Evolutionary conservation across 2,888 invertebrate species (phyloP), one percentile per base, ranked within the genome.

Genomic region (Therioaphis trifolii): DNA sequence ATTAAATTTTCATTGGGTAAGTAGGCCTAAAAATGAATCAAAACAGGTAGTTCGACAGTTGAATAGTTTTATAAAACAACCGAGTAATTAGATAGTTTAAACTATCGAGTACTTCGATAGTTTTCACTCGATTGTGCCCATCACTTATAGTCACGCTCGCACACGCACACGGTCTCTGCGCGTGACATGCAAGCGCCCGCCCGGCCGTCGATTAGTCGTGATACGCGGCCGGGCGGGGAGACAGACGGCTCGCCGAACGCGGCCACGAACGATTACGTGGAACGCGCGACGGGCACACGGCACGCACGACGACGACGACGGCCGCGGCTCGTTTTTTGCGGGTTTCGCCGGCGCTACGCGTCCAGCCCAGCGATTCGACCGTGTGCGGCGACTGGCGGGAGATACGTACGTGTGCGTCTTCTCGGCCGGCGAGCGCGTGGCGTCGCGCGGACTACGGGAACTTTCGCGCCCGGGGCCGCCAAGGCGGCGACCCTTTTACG

Each of bases 191-290:
- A 7, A 7, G 35, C 35, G 35, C 4, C 18, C 15, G 24, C n/a
- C n/a, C n/a, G n/a, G n/a, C 21, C 24, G 21, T 18, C 5, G 29
- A 40, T n/a, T n/a, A n/a, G n/a, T n/a, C 11, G 49, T 71, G 12
- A 11, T 4, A 24, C n/a, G 24, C 18, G 29, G 15, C 29, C n/a
- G n/a, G 4, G 7, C 27, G 27, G 66, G 35, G n/a, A 4, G 46
- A 14, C 29, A 15, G 27, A 18, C 9, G 15, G 18, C 9, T 29
- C 15, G 15, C 63, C 24, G 74, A 82, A 82, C 82, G 74, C 82
- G 35, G 35, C 82, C 82, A 40, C 35, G 27, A 74, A 40, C 74
- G 82, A 11, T 82, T 74, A 63, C 63, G 27, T 63, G 29, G 27
- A 27, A 63, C 15, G n/a, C 49, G 72, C n/a, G n/a, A n/a, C 43